Base-by-base conservation (phyloP, 2,888 invertebrate species). In the Euzophera pinguis region DNA sequence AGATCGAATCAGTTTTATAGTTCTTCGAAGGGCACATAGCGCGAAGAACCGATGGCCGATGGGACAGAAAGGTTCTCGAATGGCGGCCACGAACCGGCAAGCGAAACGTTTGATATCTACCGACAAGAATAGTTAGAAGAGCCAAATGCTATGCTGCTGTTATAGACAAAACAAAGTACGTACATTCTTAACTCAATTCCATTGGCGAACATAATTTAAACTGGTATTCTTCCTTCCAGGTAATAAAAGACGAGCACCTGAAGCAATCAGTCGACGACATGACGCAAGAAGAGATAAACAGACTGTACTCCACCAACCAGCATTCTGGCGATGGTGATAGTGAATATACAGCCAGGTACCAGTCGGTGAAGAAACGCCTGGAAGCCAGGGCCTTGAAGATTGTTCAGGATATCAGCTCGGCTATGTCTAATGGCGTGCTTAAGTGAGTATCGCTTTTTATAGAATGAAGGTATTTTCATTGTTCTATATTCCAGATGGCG, bases 371-470 rank as follows among this genome's bases (percentile, higher is more conserved):
- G 52, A 84, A 81, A 53, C 90, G 91, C 16, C 93, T 95, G 42
- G 92, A 94, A 60, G 91, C 92, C 13, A 91, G 95, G 17, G 96
- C 96, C 0, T 87, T 88, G 57, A 90, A 88, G 53, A 92, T 97
- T 51, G 83, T 98, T 3, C 84, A 87, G 52, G 93, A 94, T 51
- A 96, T 98, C 94, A 93, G 95, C 67, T 96, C 97, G 1, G 94
- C 94, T 0, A 91, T 97, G 65, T 96, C 96, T 27, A 95, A 95
- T 69, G 91, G 92, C 58, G 87, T 90, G 10, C 75, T 90, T 48
- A 81, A 76, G 88, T 89, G 29, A 71, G 79, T 71, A 22, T 12
- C 10, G 0, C 5, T n/a, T n/a, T n/a, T n/a, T n/a, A n/a, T n/a
- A n/a, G n/a, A n/a, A n/a, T n/a, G n/a, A n/a, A n/a, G n/a, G n/a